phyloP scores from a whole-genome alignment of 2,113 vertebrate species.

The Oreotrochilus melanogaster region DNA sequence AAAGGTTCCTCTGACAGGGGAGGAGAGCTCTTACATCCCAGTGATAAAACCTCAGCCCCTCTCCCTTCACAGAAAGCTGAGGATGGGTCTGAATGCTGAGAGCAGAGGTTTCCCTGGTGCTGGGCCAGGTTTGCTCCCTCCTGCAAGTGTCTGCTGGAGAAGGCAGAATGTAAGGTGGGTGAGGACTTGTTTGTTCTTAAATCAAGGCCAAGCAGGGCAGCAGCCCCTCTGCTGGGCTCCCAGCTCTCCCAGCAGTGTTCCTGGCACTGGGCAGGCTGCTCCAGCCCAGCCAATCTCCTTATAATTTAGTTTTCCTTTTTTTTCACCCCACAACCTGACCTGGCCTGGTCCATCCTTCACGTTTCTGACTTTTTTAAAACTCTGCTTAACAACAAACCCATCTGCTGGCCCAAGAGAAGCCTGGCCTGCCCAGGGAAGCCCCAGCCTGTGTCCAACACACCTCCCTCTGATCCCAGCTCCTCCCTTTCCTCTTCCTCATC shows the following conservation, averaged over 20 bases:
- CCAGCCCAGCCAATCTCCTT: not conserved
- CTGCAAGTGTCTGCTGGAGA: not conserved
- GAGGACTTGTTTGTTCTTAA: not conserved
- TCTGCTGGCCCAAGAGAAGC: not conserved
- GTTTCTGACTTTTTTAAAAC: not conserved
- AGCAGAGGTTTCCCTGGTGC: not conserved
- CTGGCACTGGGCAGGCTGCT: not conserved
- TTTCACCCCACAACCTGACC: not conserved
- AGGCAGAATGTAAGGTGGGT: rapidly evolving
- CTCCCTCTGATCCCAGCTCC: not conserved
- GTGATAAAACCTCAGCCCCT: rapidly evolving
- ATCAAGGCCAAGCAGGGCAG: not conserved
- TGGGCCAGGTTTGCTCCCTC: not conserved
- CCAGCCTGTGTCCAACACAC: not conserved
- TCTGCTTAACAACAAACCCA: not conserved
- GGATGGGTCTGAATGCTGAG: not conserved
- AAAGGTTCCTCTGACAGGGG: rapidly evolving
- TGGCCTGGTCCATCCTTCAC: not conserved
- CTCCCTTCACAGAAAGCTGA: not conserved
- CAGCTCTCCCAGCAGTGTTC: not conserved
- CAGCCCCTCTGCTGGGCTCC: not conserved
- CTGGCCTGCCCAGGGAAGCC: not conserved
- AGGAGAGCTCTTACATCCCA: too few relatives aligned
- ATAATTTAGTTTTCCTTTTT: not conserved
- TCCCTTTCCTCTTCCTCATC: not conserved